Conservation (phyloP, 2,888 invertebrate species). For the Heliconius aoede region DNA sequence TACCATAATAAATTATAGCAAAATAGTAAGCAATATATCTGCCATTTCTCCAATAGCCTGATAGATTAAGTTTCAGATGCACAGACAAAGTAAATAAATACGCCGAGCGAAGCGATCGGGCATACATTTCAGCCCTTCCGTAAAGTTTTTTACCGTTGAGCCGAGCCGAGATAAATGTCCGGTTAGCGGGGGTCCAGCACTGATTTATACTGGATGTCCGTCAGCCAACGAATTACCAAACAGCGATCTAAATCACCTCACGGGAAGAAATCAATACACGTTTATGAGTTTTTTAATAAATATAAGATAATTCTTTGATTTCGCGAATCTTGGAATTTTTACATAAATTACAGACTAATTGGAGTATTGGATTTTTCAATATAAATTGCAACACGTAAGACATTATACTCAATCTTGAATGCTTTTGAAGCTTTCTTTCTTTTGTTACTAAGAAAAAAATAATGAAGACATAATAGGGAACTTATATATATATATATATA, state of each 20-base stretch:
- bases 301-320: slow-evolving; percentile 40
- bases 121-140: slow-evolving; percentile 56
- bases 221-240: slow-evolving; percentile 80
- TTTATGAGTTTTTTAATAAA: slow-evolving; percentile 62
- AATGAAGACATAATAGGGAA: neutral
- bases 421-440: neutral
- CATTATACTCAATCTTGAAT: neutral
- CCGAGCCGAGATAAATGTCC: slow-evolving; percentile 77
- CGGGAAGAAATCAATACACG: slow-evolving; percentile 66
- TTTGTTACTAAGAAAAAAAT: neutral
- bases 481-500: no score
- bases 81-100: slow-evolving; percentile 42
- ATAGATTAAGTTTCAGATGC: slow-evolving; percentile 30
- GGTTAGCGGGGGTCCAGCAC: slow-evolving; percentile 81
- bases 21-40: slow-evolving; percentile 2
- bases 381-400: neutral
- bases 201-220: slow-evolving; percentile 80
- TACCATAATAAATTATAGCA: slow-evolving; percentile 14
- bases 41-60: slow-evolving; percentile 11
- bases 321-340: neutral
- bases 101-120: slow-evolving; percentile 46
- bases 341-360: neutral
- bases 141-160: slow-evolving; percentile 71
- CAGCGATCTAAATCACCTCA: slow-evolving; percentile 79
- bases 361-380: neutral